Base-by-base conservation (phyloP, 2,113 vertebrate species). In the Eclectus roratus region DNA sequence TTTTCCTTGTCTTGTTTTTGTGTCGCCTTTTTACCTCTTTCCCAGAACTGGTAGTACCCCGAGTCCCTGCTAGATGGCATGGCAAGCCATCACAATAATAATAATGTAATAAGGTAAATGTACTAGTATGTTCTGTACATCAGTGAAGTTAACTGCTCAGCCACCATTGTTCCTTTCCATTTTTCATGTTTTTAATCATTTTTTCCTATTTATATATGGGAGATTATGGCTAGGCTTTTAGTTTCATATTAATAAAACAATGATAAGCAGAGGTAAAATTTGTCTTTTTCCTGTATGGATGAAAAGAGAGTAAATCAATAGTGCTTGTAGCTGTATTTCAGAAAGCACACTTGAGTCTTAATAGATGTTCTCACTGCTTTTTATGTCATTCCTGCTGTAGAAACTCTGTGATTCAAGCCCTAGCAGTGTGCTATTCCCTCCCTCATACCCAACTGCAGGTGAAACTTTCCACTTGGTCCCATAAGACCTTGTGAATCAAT, bases 21-120 rank as follows among this genome's bases (percentile, higher is more conserved):
- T 79, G 39, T 64, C 82, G 37, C 37, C n/a, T 96, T 93, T 94
- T 92, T 69, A 39, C 35, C 16, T 89, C 41, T 85, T 93, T 11
- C 47, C 20, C 19, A 72, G 70, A 85, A 72, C 77, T 81, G 35
- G 96, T 82, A 97, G 91, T 97, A 96, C 96, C 96, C 29, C 1
- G 23, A 94, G 47, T 96, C 85, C 92, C 96, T 97, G 96, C 96
- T 97, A 97, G 96, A 96, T 97, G 96, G 96, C 96, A 96, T 94
- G 94, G 86, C 96, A 97, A 97, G 80, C 96, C 93, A 95, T 89
- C 56, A 58, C 92, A 96, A 95, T 66, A 91, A 90, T 80, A 94
- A 83, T 74, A 72, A 79, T 43, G 65, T 44, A 56, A 39, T 92
- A 93, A 96, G 44, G 61, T 56, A 84, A 66, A 76, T 13, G 41